Evolutionary conservation across 1,140 invertebrate species (phyloP).

Genomic region (Helicoverpa zea): DNA sequence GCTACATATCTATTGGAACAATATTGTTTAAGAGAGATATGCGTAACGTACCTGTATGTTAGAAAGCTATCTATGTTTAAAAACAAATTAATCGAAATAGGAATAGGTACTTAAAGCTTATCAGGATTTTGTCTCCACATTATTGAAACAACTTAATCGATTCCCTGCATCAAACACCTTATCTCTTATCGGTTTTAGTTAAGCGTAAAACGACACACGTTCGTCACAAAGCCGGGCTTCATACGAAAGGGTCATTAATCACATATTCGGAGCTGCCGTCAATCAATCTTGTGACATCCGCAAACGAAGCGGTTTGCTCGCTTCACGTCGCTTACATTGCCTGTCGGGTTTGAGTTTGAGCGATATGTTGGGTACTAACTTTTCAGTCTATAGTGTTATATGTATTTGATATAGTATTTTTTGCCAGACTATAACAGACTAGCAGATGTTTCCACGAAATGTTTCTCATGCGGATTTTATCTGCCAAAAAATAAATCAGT

Average conservation of each 20-base stretch:
- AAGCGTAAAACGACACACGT: conserved; percentile 49
- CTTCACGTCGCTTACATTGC: conserved; percentile 54
- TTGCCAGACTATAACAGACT: not conserved
- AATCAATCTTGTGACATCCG: conserved; percentile 69
- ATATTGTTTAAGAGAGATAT: no score
- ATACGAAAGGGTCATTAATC: conserved; percentile 71
- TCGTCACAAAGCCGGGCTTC: conserved; percentile 18
- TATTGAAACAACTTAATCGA: not conserved
- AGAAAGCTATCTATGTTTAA: no score
- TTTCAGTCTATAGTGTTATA: not conserved
- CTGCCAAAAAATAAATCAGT: no score
- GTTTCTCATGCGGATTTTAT: no score
- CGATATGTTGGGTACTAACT: not conserved
- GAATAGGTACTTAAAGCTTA: no score
- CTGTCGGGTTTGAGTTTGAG: conserved; percentile 30
- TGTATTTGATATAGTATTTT: not conserved
- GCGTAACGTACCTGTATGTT: no score
- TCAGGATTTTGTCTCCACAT: no score
- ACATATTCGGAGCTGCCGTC: conserved; percentile 77
- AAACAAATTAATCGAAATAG: no score
- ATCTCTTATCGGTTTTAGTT: conserved; percentile 48
- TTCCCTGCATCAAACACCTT: not conserved
- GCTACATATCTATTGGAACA: no score
- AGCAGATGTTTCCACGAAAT: not conserved
- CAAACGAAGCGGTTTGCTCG: conserved; percentile 57